Evolutionary conservation across 2,797 vertebrate species (phyloP).

Genomic region (Pempheris klunzingeri): DNA sequence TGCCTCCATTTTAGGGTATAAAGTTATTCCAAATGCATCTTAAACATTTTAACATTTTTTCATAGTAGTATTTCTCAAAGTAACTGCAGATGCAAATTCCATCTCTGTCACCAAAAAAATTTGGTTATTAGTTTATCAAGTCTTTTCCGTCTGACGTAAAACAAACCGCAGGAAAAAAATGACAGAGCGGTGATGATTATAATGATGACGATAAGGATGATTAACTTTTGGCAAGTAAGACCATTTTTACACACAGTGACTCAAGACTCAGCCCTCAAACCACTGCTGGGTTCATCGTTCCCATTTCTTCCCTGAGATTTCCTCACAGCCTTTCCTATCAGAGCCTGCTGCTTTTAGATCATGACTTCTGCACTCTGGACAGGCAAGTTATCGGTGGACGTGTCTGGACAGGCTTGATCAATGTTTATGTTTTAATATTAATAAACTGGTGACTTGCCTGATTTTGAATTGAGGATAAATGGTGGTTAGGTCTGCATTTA

Average conservation of each 20-base stretch:
- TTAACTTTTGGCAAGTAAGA: too few relatives aligned
- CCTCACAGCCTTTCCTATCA: not conserved
- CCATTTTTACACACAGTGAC: not conserved
- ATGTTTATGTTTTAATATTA: not conserved
- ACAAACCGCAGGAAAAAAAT: too few relatives aligned
- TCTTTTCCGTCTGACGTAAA: too few relatives aligned
- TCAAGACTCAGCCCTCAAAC: too few relatives aligned
- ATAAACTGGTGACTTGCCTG: not conserved
- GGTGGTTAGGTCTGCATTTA: not conserved
- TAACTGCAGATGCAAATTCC: not conserved
- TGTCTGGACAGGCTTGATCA: not conserved
- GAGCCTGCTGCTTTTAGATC: not conserved
- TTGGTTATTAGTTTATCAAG: not conserved
- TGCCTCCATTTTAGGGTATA: not conserved
- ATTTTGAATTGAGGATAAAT: not conserved
- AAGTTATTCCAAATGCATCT: not conserved
- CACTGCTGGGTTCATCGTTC: not conserved
- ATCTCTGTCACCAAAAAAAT: not conserved
- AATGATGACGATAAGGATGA: too few relatives aligned
- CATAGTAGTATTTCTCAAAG: not conserved
- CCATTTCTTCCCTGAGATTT: not conserved
- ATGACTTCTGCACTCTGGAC: not conserved
- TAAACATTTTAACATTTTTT: not conserved
- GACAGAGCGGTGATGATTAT: too few relatives aligned
- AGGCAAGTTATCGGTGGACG: not conserved